These are phyloP conservation scores for Troides oblongomaculatus DNA, from an alignment of 2,888 invertebrate species.

Conservation along the genomic window DNA sequence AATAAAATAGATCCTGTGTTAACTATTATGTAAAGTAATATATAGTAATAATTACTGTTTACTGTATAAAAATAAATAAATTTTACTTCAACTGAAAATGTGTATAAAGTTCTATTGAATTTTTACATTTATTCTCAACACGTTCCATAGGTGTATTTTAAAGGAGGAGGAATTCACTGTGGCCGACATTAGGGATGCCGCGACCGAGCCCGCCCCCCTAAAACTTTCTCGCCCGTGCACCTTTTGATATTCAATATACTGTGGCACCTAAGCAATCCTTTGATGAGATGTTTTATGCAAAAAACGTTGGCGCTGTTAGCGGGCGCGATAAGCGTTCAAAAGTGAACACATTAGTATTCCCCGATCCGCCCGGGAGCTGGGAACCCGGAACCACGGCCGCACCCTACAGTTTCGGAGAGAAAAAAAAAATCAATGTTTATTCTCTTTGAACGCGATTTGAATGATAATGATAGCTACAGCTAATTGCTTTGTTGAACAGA, in stretches of 20 bases:
- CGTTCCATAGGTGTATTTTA: slow-evolving; percentile 76
- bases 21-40: not conserved
- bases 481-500: slow-evolving; percentile 72
- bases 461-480: slow-evolving; percentile 73
- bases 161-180: slow-evolving; percentile 72
- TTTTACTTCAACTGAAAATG: slow-evolving; percentile 16
- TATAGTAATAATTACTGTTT: not conserved
- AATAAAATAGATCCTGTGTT: not conserved
- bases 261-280: slow-evolving; percentile 76
- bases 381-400: slow-evolving; percentile 40
- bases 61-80: not conserved
- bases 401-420: slow-evolving; percentile 72
- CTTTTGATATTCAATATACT: slow-evolving; percentile 81
- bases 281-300: slow-evolving; percentile 81
- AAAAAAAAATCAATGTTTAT: slow-evolving; percentile 81
- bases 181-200: slow-evolving; percentile 69
- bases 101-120: slow-evolving; percentile 22
- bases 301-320: slow-evolving; percentile 76
- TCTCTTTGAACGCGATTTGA: slow-evolving; percentile 71
- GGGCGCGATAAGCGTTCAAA: slow-evolving; percentile 77
- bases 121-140: slow-evolving; percentile 63
- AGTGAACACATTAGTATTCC: slow-evolving; percentile 79
- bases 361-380: slow-evolving; percentile 54
- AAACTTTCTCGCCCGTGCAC: slow-evolving; percentile 73
- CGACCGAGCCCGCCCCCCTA: slow-evolving; percentile 57